Conservation (phyloP, 37 sponge, comb jelly and placozoan species). For the Halichondria panicea region DNA sequence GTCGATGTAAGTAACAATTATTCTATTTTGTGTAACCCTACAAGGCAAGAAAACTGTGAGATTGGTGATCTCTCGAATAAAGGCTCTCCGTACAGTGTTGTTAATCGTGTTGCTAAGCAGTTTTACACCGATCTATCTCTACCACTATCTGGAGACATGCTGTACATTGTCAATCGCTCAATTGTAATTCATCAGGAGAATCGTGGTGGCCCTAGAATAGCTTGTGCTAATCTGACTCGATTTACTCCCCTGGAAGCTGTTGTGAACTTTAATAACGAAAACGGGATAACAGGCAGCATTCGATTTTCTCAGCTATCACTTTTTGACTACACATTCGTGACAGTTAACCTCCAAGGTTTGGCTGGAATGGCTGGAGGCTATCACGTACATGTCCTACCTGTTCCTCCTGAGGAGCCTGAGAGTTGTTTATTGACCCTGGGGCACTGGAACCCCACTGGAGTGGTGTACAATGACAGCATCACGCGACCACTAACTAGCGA, state of each 20-base stretch:
- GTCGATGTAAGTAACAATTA: not conserved
- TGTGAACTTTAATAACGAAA: conserved; percentile 14
- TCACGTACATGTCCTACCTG: conserved; percentile 58
- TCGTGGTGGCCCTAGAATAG: conserved; percentile 18
- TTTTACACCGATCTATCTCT: conserved; percentile 62
- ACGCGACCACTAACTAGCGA: conserved; percentile 52
- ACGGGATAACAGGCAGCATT: conserved; percentile 49
- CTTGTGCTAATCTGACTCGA: conserved; percentile 49
- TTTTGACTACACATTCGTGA: conserved; percentile 50
- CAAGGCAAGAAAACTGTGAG: conserved; percentile 45
- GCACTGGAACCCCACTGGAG: conserved; percentile 62
- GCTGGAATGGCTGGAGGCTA: conserved; percentile 36
- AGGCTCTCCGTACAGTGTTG: conserved; percentile 29
- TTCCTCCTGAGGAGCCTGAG: conserved; percentile 1
- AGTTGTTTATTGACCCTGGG: conserved; percentile 26
- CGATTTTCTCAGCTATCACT: conserved; percentile 54
- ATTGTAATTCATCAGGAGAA: conserved; percentile 62
- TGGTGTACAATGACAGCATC: not conserved
- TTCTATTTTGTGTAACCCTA: conserved; percentile 3
- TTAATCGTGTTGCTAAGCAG: conserved; percentile 3
- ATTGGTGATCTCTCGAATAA: conserved; percentile 74
- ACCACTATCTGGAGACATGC: conserved; percentile 4
- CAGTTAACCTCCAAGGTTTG: conserved; percentile 54
- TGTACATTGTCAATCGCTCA: conserved; percentile 42
- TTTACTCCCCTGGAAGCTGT: conserved; percentile 33